Base-by-base conservation (phyloP, 1,140 invertebrate species). In the Drosophila funebris region DNA sequence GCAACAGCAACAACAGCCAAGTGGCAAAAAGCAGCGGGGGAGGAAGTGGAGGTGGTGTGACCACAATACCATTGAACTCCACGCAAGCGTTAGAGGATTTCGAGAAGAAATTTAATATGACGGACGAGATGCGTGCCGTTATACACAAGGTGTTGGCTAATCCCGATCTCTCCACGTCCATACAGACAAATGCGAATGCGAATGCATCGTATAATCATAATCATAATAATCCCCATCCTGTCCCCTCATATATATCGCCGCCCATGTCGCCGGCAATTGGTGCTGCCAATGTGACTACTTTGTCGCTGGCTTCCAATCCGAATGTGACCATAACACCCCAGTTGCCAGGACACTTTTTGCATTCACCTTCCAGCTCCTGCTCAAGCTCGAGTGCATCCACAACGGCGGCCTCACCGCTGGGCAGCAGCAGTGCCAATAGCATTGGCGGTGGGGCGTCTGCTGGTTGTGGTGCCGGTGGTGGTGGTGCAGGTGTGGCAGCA, bases 21-120 rank as follows among this genome's bases (percentile, higher is more conserved):
- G n/a, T 22, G 11, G 56, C n/a, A 46, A 67, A 14, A 43, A 43
- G 37, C 62, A 73, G 31, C 48, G 33, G 16, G 16, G 16, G 16
- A 6, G 46, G 41, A 6, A 11, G 13, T 16, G 41, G 37, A 8
- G n/a, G 20, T 13, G 20, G 43, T 44, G 78, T 76, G 5, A 83
- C 68, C 13, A 91, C 90, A 6, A 90, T 91, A 58, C 80, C 87
- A 1, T 46, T 91, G 0, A 91, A 91, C 33, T 91, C 90, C 1
- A 76, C 87, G 1, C 78, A 87, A 24, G 81, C 87, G 0, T 57
- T 91, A 18, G 90, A 91, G 63, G 90, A 91, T 69, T 91, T 91
- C 4, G 87, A 91, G 52, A 91, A 90, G 69, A 91, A 91, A 39
- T 90, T 83, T 33, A 91, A 90, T 62, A 91, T 91, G 90, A 90